Conservation (phyloP, 2,797 vertebrate genomes). For the Smutsia temminckii region DNA sequence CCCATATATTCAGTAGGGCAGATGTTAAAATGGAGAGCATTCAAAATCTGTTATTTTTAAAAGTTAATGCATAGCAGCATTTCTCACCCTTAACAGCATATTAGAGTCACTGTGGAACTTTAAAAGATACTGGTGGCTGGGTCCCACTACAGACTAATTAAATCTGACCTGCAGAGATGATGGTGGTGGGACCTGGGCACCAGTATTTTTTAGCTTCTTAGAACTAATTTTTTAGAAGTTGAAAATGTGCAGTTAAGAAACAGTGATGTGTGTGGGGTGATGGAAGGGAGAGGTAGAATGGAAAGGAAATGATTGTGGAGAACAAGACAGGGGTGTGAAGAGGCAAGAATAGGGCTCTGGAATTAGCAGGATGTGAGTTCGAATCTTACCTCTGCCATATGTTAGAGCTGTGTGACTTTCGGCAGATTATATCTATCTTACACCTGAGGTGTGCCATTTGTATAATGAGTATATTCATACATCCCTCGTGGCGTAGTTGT, state of each 20-base stretch:
- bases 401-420: background rate
- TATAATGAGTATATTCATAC: background rate
- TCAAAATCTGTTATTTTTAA: background rate
- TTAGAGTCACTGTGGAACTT: background rate
- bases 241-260: background rate
- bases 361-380: background rate
- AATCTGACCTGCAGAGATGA: background rate
- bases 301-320: background rate
- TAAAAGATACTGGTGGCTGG: background rate
- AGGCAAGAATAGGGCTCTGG: background rate
- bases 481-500: background rate
- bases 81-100: background rate
- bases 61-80: background rate
- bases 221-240: background rate
- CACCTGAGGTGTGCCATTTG: background rate
- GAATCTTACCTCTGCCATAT: background rate
- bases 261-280: background rate
- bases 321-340: background rate
- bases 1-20: background rate
- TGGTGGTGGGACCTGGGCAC: background rate
- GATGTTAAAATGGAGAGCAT: slow-evolving; percentile 53
- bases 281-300: no score
- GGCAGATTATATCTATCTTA: background rate
- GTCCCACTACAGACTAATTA: background rate
- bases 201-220: background rate